Conservation (phyloP, 2,797 vertebrate genomes). For the Trematomus bernacchii region DNA sequence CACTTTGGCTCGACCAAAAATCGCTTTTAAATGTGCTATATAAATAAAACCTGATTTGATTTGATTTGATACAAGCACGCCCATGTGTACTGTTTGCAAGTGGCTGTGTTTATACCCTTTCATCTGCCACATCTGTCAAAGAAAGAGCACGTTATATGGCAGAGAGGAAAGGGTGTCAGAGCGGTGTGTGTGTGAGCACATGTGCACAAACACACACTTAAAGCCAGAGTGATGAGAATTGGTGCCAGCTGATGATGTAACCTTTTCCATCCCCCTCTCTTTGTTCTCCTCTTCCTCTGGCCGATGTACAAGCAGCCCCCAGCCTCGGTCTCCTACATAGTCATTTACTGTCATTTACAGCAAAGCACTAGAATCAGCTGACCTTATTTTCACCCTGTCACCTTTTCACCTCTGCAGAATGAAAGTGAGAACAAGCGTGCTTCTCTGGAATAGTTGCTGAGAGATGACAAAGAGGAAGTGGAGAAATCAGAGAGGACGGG, state of each 20-base stretch:
- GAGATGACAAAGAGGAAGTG: slow-evolving; percentile 12
- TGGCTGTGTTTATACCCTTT: slow-evolving; percentile 75
- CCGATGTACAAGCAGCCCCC: slow-evolving; percentile 60
- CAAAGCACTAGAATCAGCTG: slow-evolving; percentile 61
- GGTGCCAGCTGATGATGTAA: slow-evolving; percentile 77
- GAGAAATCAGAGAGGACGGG: slow-evolving; percentile 23
- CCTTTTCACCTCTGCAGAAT: slow-evolving; percentile 70
- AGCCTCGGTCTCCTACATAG: slow-evolving; percentile 66
- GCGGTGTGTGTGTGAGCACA: slow-evolving; percentile 28
- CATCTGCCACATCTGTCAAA: slow-evolving; percentile 63
- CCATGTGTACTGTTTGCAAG: slow-evolving; percentile 52
- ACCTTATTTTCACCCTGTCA: slow-evolving; percentile 71
- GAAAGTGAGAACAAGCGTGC: slow-evolving; percentile 37
- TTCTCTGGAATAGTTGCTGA: slow-evolving; percentile 15
- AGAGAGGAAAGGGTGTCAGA: slow-evolving; percentile 60
- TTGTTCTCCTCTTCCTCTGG: slow-evolving; percentile 73
- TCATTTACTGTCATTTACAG: slow-evolving; percentile 75
- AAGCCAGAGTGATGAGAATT: slow-evolving; percentile 63
- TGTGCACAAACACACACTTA: slow-evolving; percentile 33
- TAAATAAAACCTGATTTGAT: too few species aligned
- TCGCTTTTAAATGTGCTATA: too few species aligned
- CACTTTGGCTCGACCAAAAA: too few species aligned
- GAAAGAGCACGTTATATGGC: slow-evolving; percentile 54
- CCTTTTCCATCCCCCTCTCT: slow-evolving; percentile 72
- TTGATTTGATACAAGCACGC: too few species aligned